Evolutionary conservation across 2,113 vertebrate species (phyloP), one percentile per base, ranked within the genome.

Genomic region (Sus scrofa): DNA sequence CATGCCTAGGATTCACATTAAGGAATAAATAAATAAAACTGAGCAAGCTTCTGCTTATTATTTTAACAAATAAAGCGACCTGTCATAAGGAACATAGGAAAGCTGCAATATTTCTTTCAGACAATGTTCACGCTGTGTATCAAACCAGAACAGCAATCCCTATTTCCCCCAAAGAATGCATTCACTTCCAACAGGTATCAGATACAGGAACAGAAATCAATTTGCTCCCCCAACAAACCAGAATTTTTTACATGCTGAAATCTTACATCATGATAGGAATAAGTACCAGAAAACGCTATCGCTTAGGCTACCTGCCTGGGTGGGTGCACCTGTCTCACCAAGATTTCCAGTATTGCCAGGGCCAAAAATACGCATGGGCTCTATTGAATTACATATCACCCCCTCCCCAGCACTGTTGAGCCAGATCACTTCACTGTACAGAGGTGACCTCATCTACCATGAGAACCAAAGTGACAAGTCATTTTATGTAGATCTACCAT

Each of bases 181-280:
- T 67, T 74, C 15, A n/a, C 24, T 70, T 85, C 24, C 67, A 56
- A 54, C 63, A 37, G 6, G 5, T 52, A 56, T 12, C 82, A 60
- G n/a, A 62, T 74, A 18, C 0, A 32, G 32, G 16, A 4, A 62
- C 8, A 87, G 39, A 81, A 50, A 77, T 20, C 10, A 39, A 14
- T 3, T 19, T 3, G 7, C 13, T 15, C 5, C 39, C 22, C 26
- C 4, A 19, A 30, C 2, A n/a, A 78, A 60, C 2, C 9, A 15
- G 13, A 37, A 20, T 79, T 93, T 27, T 65, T 74, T 19, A 50
- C 22, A 24, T 6, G 52, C 1, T 79, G 30, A 67, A 81, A 87
- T 50, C 7, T 34, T 54, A 32, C 9, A 34, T 39, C 68, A 54
- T 16, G 7, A 50, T 37, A 94, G 67, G 26, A 81, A 50, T 11